Base-by-base conservation (phyloP, 2,888 invertebrate species). In the Drosophila peninsularis region DNA sequence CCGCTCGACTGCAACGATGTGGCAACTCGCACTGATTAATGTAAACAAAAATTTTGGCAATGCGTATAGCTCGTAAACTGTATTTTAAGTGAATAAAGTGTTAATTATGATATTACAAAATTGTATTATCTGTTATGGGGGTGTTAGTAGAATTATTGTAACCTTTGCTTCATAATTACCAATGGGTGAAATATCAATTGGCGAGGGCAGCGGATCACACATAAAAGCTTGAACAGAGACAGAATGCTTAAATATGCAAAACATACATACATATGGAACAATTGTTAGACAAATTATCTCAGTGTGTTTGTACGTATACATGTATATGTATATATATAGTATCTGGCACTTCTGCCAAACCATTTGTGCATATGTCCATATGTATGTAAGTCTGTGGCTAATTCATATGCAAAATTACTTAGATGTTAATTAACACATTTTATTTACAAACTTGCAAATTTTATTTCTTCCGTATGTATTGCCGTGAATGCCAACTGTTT, bases 11-110 rank as follows among this genome's bases (percentile, higher is more conserved):
- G 21, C 10, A 14, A 62, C 24, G 32, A 14, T 37, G 7, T 5
- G n/a, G 5, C 10, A 17, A n/a, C 24, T 36, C 60, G 10, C 30
- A 36, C 13, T 17, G 27, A 17, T 37, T 17, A 27, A 57, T 27
- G 41, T 50, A 62, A 64, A 53, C 32, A 62, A n/a, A 24, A 32
- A n/a, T n/a, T 57, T n/a, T 24, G 24, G 3, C 45, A n/a, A 47
- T 24, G 21, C 3, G 27, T n/a, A n/a, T 2, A 32, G 13, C n/a
- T 5, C 24, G n/a, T 9, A 34, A 47, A n/a, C 11, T 47, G 1
- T 34, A 14, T 34, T 44, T 7, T 11, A 7, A 5, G 5, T 5
- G 14, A 30, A 19, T 13, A 19, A 54, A 30, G 14, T 54, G 32
- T 5, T 4, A 32, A 11, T 32, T 13, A 7, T 34, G 5, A 19